A percentile compares a stretch with the other conserved stretches of the same genome.
phyloP scores from a whole-genome alignment of 2,797 vertebrate genomes.

The Molossus alvarezi region DNA sequence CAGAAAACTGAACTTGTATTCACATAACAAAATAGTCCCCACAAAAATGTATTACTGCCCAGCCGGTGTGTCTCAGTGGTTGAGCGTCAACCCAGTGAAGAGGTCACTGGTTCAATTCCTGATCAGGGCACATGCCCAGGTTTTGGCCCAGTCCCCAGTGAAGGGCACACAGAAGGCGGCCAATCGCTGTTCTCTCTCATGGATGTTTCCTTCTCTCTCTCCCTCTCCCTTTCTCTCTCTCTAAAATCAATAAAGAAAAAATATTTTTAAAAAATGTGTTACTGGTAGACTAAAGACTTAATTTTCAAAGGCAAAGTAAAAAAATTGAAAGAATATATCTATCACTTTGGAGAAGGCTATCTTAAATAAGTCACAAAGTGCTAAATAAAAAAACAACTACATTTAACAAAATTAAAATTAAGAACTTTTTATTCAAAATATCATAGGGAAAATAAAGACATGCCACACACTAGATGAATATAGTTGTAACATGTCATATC shows the following conservation, averaged over 20 bases:
- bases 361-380: constrained; percentile 41
- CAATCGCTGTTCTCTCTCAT: no score
- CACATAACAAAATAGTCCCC: background rate
- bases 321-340: background rate
- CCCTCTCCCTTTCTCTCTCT: no score
- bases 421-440: background rate
- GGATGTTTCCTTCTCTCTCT: no score
- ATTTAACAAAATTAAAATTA: constrained; percentile 42
- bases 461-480: background rate
- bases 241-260: no score
- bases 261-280: background rate
- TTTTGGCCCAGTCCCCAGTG: no score
- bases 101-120: no score
- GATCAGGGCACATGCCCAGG: no score
- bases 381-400: background rate
- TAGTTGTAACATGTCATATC: background rate
- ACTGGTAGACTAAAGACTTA: constrained; percentile 10
- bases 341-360: background rate
- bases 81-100: no score
- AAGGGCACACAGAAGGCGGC: no score
- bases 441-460: background rate
- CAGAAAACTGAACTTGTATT: background rate
- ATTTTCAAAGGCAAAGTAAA: constrained; percentile 60
- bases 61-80: no score
- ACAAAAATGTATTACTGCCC: background rate